Base-by-base conservation (phyloP, 2,888 invertebrate genomes). In the Machimus atricapillus region DNA sequence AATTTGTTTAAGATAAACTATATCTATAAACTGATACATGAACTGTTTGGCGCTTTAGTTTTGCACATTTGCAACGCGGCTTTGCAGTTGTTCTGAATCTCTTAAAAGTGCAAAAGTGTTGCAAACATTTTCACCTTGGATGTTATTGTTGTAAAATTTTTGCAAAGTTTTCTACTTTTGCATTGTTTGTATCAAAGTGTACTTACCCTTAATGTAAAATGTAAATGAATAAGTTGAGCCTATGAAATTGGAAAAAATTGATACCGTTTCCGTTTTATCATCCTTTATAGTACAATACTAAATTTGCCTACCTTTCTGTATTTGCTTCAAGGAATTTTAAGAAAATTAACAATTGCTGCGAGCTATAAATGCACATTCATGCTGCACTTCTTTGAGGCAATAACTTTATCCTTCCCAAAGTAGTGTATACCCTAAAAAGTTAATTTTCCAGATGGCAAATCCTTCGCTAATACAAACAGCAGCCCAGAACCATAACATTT, bases 371-470 rank as follows among this genome's bases (percentile, higher is more conserved):
- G 66, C 9, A 66, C 66, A 66, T 66, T 66, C 66, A 52, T n/a
- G 52, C 52, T 7, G 43, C 52, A 27, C 19, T 58, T 23, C 19
- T 58, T 58, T 9, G 14, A 40, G 23, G 43, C 37, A 78, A 78
- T 43, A 40, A 78, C 78, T 78, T 43, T 78, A 43, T 78, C 78
- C 78, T 23, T 19, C 5, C 9, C 78, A 34, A 40, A 19, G 43
- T 19, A 78, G 19, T 43, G 37, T 27, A n/a, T n/a, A n/a, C 37
- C 43, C 8, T 43, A 78, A 78, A 78, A 78, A 78, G 66, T 78
- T 78, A 78, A 78, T 78, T 78, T 78, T 78, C 78, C 78, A 78
- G 78, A 78, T 78, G 78, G 78, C 2, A 78, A 78, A 78, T 78
- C 78, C 78, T 40, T 77, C 40, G n/a, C 14, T 3, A 40, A 78